These are phyloP conservation scores for Cyclura pinguis DNA, from an alignment of 2,797 vertebrate genomes.

Conservation along the genomic window DNA sequence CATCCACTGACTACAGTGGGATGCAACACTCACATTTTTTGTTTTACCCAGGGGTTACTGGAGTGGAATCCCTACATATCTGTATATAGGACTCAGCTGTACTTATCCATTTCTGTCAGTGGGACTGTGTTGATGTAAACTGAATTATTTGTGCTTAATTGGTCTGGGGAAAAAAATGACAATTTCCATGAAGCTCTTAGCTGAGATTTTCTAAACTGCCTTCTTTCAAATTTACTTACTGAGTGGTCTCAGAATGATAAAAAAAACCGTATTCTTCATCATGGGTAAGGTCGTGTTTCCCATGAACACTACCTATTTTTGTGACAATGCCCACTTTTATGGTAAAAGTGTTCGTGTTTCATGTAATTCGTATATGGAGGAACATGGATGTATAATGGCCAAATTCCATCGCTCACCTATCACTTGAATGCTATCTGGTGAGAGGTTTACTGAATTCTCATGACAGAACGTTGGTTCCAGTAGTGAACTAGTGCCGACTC, in stretches of 20 bases:
- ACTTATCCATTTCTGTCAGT: background rate
- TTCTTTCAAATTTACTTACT: background rate
- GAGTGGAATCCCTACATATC: too few species aligned
- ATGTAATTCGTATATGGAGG: background rate
- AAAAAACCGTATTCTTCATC: background rate
- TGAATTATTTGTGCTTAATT: background rate
- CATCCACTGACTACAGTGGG: too few species aligned
- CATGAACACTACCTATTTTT: too few species aligned
- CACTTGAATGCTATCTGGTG: background rate
- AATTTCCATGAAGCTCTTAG: background rate
- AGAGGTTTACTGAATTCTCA: background rate
- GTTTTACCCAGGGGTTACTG: too few species aligned
- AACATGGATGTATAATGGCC: background rate
- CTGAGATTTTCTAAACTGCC: too few species aligned
- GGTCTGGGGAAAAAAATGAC: background rate
- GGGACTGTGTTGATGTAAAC: background rate
- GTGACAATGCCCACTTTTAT: background rate
- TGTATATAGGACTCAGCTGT: too few species aligned
- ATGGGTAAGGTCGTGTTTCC: background rate
- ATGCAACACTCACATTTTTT: too few species aligned
- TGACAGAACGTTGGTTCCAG: background rate
- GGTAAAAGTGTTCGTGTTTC: background rate
- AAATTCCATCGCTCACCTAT: background rate
- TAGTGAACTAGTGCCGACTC: background rate
- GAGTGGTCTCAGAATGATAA: background rate